phyloP scores from a whole-genome alignment of 2,797 vertebrate species.

The Sitta carolinensis region DNA sequence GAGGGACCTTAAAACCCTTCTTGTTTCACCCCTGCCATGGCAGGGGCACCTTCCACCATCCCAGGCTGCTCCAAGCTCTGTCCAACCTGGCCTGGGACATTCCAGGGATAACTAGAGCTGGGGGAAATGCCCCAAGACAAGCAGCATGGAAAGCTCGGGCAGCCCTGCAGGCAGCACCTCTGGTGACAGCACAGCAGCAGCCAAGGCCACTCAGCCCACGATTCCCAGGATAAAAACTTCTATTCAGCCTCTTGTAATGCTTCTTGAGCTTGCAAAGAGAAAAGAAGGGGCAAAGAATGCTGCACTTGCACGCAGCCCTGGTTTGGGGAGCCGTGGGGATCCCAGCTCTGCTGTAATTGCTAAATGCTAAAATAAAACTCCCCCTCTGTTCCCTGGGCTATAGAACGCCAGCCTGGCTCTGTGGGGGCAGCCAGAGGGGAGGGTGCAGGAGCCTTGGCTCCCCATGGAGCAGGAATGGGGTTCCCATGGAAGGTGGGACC shows the following conservation, averaged over 20 bases:
- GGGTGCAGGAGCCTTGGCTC: no score
- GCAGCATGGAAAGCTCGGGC: no score
- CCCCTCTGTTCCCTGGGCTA: no score
- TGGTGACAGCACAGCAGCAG: background rate
- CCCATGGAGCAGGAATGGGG: background rate
- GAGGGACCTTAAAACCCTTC: background rate
- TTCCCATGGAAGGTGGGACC: background rate
- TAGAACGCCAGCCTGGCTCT: rapidly evolving
- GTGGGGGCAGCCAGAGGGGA: background rate
- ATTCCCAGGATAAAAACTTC: rapidly evolving
- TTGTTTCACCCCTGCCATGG: background rate
- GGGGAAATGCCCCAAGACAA: no score
- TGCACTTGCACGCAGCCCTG: background rate
- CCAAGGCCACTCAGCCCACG: background rate
- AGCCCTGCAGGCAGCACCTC: background rate
- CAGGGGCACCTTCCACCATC: background rate
- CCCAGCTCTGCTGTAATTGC: background rate
- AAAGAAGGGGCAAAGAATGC: background rate
- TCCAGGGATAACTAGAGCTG: background rate
- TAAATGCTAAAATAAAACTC: background rate
- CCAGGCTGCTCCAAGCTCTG: background rate
- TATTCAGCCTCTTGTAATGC: background rate
- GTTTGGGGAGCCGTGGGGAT: background rate
- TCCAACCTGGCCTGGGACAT: background rate
- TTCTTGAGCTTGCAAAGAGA: background rate